Base-by-base conservation (phyloP, 2,888 invertebrate genomes). In the Trichogramma evanescens region DNA sequence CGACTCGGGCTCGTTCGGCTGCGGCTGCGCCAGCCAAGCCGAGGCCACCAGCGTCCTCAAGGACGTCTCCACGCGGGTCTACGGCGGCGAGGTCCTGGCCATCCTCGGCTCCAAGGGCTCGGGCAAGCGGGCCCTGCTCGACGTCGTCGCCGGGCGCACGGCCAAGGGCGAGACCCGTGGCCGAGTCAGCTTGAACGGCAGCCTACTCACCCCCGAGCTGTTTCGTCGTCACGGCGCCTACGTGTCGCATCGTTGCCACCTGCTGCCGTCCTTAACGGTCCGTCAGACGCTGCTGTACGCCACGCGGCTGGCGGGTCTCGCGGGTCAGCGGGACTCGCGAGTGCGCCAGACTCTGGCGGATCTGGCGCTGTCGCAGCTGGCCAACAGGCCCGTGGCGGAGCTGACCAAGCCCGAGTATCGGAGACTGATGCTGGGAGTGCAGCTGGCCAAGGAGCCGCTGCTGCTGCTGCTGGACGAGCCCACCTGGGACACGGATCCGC, bases 91-190 rank as follows among this genome's bases (percentile, higher is more conserved):
- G 78, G 91, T 96, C 56, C 87, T 95, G 72, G 95, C 95, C 43
- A 88, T 96, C 61, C 80, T 95, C 48, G 96, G 96, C 7, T 94
- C 95, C 0, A 94, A 94, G 82, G 95, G 94, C 87, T 95, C 95
- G 69, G 97, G 97, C 0, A 98, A 98, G 75, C 86, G 94, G 43
- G 95, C 95, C 0, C 83, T 98, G 4, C 81, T 98, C 6, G 96
- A 97, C 76, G 95, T 96, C 6, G 92, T 97, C 77, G 88, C 91
- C 0, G 82, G 91, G 13, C 83, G 92, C 43, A 88, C 91, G 8
- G 86, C 86, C 66, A 69, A 71, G 2, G 90, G 90, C 1, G 87
- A 91, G 1, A 90, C 90, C 1, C 84, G 93, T 59, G 97, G 96
- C 0, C 91, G 94, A 73, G 91, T 97, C 39, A 82, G 93, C 1